Conservation (phyloP, 2,797 vertebrate genomes). For the Harpagifer antarcticus region DNA sequence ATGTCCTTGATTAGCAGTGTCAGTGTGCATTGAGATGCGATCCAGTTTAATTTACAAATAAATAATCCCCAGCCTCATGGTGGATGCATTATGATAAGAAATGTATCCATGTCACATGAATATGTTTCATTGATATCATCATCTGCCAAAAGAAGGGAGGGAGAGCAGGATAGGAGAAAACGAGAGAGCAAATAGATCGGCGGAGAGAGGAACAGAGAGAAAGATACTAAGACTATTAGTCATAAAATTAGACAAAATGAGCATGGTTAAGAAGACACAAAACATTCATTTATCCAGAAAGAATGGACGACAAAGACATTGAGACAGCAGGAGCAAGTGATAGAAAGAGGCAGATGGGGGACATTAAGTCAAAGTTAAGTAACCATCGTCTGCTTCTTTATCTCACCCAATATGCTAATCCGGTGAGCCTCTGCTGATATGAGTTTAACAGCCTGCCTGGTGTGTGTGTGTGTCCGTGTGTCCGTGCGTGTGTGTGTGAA, state of each 20-base stretch:
- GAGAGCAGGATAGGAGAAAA: not conserved
- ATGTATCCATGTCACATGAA: slow-evolving; percentile 59
- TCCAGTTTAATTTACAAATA: slow-evolving; percentile 56
- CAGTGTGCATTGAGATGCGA: slow-evolving; percentile 49
- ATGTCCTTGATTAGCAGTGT: slow-evolving; percentile 66
- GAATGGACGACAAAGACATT: slow-evolving; percentile 67
- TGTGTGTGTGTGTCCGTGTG: slow-evolving; percentile 38
- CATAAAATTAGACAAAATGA: slow-evolving; percentile 58
- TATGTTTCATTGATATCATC: slow-evolving; percentile 66
- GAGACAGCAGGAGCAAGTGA: slow-evolving; percentile 73
- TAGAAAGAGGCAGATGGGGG: slow-evolving; percentile 78
- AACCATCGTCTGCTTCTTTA: slow-evolving; percentile 81
- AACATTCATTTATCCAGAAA: slow-evolving; percentile 54
- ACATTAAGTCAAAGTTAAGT: slow-evolving; percentile 83
- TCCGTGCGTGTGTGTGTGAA: slow-evolving; percentile 32
- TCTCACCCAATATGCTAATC: slow-evolving; percentile 83
- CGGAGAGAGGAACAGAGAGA: slow-evolving; percentile 25
- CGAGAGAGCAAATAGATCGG: slow-evolving; percentile 11
- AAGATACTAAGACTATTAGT: slow-evolving; percentile 62
- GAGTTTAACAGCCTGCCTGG: slow-evolving; percentile 74
- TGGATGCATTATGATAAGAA: slow-evolving; percentile 69
- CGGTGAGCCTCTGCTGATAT: slow-evolving; percentile 78
- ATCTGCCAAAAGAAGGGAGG: slow-evolving; percentile 58
- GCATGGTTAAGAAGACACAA: slow-evolving; percentile 50
- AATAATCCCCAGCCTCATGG: slow-evolving; percentile 64